Evolutionary conservation across 1,140 invertebrate genomes (phyloP), one percentile per base, ranked within the genome.

Genomic region (Achroia grisella): DNA sequence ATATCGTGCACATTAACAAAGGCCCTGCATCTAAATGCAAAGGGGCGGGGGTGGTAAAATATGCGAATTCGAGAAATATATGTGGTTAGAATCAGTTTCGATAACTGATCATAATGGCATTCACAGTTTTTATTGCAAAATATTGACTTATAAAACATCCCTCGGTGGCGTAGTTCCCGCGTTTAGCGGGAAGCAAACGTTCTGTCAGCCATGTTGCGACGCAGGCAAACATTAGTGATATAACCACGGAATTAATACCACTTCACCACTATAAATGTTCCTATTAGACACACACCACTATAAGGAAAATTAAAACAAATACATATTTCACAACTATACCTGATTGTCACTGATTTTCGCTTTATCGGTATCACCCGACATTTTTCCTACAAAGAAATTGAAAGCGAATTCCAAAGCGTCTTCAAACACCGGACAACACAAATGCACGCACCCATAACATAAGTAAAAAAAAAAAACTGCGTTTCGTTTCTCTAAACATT

Each of bases 191-290:
- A 84, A 85, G 80, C 80, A 71, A 83, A 86, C 77, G 74, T 86
- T 80, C 82, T 84, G 84, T 86, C 84, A 86, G 84, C 84, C 84
- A 86, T 86, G 78, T 86, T 86, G 84, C 85, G 84, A 86, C 84
- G 84, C 84, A 86, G 77, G 72, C 84, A 86, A 86, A 86, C 80
- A 84, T 85, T 86, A 74, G 62, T 84, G 78, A 85, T 84, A 83
- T 86, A 84, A 84, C 6, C 82, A 84, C 77, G 76, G 65, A 84
- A 86, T 84, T 85, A 85, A 84, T 75, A 79, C 41, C 73, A 82
- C 67, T 79, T 73, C 74, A 80, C 76, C 62, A 53, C 59, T 71
- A 44, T 52, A 71, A 73, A 62, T 63, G 40, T 63, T 63, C 52
- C 74, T 53, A 76, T 47, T 59, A 71, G 61, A 81, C 65, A 76